Conservation (phyloP, 2,888 invertebrate species). For the Nectonema munidae region DNA sequence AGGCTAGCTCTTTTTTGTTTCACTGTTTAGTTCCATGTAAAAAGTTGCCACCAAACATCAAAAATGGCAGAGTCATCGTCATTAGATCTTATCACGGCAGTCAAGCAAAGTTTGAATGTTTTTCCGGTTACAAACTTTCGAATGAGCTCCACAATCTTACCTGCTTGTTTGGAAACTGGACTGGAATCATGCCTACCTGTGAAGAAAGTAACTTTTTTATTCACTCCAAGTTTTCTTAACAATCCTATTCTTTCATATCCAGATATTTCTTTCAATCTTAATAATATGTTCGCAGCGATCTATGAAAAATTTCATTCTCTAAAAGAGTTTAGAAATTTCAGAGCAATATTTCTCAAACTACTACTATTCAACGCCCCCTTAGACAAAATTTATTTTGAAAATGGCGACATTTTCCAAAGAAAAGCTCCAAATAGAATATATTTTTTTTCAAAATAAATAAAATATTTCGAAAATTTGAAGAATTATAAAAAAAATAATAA, state of each 20-base stretch:
- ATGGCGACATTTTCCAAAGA: too few species aligned
- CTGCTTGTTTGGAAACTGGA: not conserved
- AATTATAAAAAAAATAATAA: too few species aligned
- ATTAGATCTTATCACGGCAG: constrained; percentile 1
- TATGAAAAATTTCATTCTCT: too few species aligned
- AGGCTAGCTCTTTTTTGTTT: not conserved
- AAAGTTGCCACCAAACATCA: constrained; percentile 1
- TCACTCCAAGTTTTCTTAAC: not conserved
- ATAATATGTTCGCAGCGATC: too few species aligned
- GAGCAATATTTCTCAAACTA: too few species aligned
- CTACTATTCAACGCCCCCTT: too few species aligned
- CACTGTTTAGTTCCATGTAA: not conserved
- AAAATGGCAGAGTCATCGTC: constrained; percentile 8
- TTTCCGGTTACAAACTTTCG: not conserved
- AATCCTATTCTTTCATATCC: not conserved
- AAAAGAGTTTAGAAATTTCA: too few species aligned
- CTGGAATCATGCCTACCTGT: constrained; percentile 1
- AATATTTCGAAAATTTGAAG: too few species aligned
- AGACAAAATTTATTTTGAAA: too few species aligned
- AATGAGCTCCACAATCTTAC: not conserved
- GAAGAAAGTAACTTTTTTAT: not conserved
- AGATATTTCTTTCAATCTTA: too few species aligned
- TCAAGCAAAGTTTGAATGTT: constrained; percentile 1
- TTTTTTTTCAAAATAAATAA: too few species aligned
- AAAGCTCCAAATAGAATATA: too few species aligned